Evolutionary conservation across 2,888 invertebrate genomes (phyloP).

Genomic region (Patella pellucida): DNA sequence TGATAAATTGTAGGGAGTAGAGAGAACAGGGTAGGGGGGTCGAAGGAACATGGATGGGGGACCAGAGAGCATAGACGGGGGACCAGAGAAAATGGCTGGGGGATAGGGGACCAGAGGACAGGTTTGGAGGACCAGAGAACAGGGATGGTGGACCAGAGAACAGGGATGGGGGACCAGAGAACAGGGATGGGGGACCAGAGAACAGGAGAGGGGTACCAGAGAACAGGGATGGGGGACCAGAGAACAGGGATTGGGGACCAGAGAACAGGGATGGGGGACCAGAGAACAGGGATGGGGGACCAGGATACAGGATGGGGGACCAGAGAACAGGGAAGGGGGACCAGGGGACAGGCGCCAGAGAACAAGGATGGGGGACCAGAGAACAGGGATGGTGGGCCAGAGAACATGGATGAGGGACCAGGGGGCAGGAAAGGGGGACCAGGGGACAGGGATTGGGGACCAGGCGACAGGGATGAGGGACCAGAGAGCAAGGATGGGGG

Average conservation of each 20-base stretch:
- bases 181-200: conserved; percentile 2
- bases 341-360: neutral
- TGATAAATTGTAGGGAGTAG: neutral
- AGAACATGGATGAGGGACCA: too few relatives aligned
- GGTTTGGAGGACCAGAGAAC: neutral
- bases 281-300: neutral
- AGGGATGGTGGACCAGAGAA: neutral
- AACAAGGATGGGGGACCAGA: too few relatives aligned
- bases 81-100: neutral
- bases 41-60: too few relatives aligned
- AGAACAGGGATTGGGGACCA: neutral
- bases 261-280: neutral
- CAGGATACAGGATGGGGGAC: neutral
- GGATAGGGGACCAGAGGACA: neutral
- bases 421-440: neutral
- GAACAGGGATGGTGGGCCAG: neutral
- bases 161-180: neutral
- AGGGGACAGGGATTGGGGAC: neutral
- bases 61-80: neutral
- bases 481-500: neutral
- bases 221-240: neutral
- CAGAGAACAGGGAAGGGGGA: conserved; percentile 1
- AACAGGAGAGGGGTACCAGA: neutral
- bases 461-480: neutral
- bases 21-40: neutral